These are phyloP conservation scores for Callipepla squamata DNA, from an alignment of 2,113 vertebrate genomes.

Conservation along the genomic window DNA sequence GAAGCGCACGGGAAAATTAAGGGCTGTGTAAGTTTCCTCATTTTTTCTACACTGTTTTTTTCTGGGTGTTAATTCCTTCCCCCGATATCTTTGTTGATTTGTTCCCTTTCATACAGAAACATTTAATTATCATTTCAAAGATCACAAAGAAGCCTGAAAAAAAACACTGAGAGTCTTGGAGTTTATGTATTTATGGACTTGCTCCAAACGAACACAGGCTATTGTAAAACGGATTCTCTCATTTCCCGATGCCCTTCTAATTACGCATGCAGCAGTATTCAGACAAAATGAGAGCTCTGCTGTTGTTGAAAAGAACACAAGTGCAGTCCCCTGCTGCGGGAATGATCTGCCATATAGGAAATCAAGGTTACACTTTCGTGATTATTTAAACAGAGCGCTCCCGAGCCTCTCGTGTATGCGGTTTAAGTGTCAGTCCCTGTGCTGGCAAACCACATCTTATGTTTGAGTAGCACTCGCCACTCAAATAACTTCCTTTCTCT, in stretches of 20 bases:
- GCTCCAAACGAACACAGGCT: neutral
- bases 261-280: accelerated
- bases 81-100: neutral
- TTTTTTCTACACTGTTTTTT: neutral
- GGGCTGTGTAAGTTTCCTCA: neutral
- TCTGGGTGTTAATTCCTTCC: neutral
- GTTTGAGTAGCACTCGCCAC: neutral
- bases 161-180: neutral
- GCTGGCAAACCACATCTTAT: neutral
- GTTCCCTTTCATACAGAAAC: neutral
- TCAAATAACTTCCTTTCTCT: neutral
- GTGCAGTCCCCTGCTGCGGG: neutral
- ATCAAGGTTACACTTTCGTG: slow-evolving; percentile 1
- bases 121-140: neutral
- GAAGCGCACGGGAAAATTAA: neutral
- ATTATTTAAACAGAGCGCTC: neutral
- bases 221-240: neutral
- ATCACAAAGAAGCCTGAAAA: neutral
- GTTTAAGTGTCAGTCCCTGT: neutral
- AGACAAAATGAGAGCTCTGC: neutral
- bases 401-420: neutral
- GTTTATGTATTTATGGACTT: neutral
- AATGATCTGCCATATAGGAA: neutral
- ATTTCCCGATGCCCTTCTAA: neutral
- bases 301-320: neutral